Base-by-base conservation (phyloP, 2,113 vertebrate genomes). In the Chaetodon trifascialis region DNA sequence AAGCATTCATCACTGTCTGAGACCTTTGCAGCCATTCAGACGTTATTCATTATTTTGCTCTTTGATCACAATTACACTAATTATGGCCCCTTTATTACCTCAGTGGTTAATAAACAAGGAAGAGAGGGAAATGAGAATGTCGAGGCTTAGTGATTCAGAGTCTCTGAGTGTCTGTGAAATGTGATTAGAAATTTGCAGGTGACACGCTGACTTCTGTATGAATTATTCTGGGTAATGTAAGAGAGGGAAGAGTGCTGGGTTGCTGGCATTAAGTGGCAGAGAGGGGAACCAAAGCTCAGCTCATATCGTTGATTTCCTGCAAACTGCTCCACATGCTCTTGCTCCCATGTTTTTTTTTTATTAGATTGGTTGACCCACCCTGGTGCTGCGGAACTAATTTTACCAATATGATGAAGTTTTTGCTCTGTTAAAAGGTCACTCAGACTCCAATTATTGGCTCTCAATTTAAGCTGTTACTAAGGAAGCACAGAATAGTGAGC, bases 31-130 rank as follows among this genome's bases (percentile, higher is more conserved):
- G 49, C 73, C 76, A 67, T 73, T 80, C 81, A 79, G 19, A 76
- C 54, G 64, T 74, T 65, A 91, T 84, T 81, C 47, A 86, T 85
- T 88, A 80, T 88, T 82, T 76, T 76, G 76, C 66, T 85, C 87
- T 89, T 82, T 81, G 40, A 89, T 89, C 85, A 83, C 85, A 89
- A 83, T 88, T 86, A 80, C 67, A 73, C 68, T 77, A 85, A 90
- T 90, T 83, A 88, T 44, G 42, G 79, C 74, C 68, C 66, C 66
- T 67, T 63, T 76, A 55, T 85, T 86, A 68, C 69, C 67, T 83
- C 67, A n/a, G 56, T 58, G 74, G 77, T 65, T 82, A 67, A 86
- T 47, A 86, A 90, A 86, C 75, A 86, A 76, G 83, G 76, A 88
- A 49, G 65, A 46, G 54, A 70, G 2, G 25, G 64, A 76, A 87